Evolutionary conservation across 2,797 vertebrate species (phyloP).

Genomic region (Scolopax rusticola): DNA sequence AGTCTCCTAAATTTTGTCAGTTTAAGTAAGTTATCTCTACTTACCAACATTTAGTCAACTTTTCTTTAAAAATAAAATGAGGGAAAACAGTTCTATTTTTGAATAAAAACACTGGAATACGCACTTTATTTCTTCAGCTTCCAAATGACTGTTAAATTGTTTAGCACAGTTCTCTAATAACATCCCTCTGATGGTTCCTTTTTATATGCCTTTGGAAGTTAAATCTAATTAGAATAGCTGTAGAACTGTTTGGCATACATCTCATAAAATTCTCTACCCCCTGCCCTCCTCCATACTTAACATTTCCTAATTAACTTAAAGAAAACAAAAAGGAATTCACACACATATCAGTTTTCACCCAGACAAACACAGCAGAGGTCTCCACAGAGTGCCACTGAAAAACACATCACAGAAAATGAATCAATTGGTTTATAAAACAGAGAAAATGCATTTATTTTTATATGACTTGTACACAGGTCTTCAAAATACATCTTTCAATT

Average conservation of each 20-base stretch:
- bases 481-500: neutral
- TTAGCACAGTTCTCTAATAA: slow-evolving; percentile 40
- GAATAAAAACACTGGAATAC: neutral
- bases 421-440: neutral
- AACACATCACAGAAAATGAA: neutral
- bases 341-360: neutral
- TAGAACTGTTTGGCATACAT: slow-evolving; percentile 37
- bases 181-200: slow-evolving; percentile 11
- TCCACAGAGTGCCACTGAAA: neutral
- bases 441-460: neutral
- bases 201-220: slow-evolving; percentile 19
- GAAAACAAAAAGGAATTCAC: slow-evolving; percentile 39
- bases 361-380: neutral
- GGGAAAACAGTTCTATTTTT: neutral
- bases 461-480: neutral
- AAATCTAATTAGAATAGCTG: slow-evolving; percentile 58
- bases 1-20: neutral
- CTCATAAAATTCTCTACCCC: slow-evolving; percentile 46
- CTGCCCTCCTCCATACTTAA: slow-evolving; percentile 27
- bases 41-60: neutral
- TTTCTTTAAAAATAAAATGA: neutral
- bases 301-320: slow-evolving; percentile 65
- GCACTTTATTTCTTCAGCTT: neutral
- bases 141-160: slow-evolving; percentile 21
- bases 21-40: neutral